Conservation (phyloP, 2,797 vertebrate species). For the Hippocampus kuda region DNA sequence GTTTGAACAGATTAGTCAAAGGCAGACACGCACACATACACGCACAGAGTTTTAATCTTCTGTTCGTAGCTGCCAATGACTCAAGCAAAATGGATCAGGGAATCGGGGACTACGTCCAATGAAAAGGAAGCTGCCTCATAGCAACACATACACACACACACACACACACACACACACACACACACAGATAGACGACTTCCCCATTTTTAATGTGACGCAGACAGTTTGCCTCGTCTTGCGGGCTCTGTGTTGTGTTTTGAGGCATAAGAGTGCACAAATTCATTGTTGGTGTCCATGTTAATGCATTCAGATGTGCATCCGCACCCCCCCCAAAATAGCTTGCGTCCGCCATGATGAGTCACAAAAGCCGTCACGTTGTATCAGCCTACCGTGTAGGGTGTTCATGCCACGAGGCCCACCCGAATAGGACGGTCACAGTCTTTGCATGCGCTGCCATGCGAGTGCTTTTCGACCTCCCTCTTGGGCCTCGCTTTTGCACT, state of each 20-base stretch:
- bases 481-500: neutral
- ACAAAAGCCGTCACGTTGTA: neutral
- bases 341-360: neutral
- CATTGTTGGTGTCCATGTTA: neutral
- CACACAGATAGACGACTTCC: slow-evolving; percentile 27
- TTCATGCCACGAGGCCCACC: neutral
- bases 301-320: slow-evolving; percentile 3
- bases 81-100: slow-evolving; percentile 47
- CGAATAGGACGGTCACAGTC: neutral
- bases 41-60: slow-evolving; percentile 45
- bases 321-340: neutral
- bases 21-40: slow-evolving; percentile 6
- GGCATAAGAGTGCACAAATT: neutral
- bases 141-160: neutral
- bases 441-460: neutral
- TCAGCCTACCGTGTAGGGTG: neutral
- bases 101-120: slow-evolving; percentile 34
- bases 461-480: neutral
- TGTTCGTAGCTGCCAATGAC: slow-evolving; percentile 42
- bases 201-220: slow-evolving; percentile 56
- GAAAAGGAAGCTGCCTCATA: slow-evolving; percentile 9
- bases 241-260: slow-evolving; percentile 19
- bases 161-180: slow-evolving; percentile 7
- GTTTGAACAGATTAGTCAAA: slow-evolving; percentile 39
- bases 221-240: slow-evolving; percentile 47